Conservation (phyloP, 2,113 vertebrate genomes). For the Excalfactoria chinensis region DNA sequence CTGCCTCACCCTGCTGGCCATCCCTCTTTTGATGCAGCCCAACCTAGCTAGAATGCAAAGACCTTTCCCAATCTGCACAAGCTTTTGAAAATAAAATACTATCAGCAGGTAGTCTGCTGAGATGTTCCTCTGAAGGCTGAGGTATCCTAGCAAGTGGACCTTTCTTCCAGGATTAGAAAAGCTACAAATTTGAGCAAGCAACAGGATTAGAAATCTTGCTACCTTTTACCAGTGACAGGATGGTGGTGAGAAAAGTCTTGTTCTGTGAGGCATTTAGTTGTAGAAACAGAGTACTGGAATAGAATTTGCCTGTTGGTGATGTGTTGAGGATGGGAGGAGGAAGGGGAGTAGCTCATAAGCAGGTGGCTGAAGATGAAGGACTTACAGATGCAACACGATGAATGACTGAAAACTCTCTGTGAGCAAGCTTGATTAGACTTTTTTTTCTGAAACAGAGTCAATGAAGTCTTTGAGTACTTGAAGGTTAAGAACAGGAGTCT, state of each 20-base stretch:
- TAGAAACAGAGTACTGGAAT: neutral
- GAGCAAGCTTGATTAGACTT: neutral
- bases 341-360: neutral
- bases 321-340: neutral
- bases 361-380: neutral
- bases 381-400: neutral
- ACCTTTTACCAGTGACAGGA: neutral
- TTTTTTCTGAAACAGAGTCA: neutral
- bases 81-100: neutral
- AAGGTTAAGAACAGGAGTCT: neutral
- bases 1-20: neutral
- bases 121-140: neutral
- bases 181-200: neutral
- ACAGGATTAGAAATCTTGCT: neutral
- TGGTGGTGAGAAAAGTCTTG: neutral
- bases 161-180: neutral
- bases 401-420: neutral
- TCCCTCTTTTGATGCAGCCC: neutral
- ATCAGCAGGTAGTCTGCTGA: neutral
- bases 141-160: neutral
- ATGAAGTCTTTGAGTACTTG: neutral
- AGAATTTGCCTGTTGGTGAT: neutral
- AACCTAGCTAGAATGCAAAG: neutral
- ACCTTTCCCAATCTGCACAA: neutral
- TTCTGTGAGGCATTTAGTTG: neutral